Percentiles rank a stretch among this genome's conserved stretches.
These are phyloP conservation scores for Apteryx owenii DNA, from an alignment of 2,113 vertebrate genomes.

Conservation along the genomic window DNA sequence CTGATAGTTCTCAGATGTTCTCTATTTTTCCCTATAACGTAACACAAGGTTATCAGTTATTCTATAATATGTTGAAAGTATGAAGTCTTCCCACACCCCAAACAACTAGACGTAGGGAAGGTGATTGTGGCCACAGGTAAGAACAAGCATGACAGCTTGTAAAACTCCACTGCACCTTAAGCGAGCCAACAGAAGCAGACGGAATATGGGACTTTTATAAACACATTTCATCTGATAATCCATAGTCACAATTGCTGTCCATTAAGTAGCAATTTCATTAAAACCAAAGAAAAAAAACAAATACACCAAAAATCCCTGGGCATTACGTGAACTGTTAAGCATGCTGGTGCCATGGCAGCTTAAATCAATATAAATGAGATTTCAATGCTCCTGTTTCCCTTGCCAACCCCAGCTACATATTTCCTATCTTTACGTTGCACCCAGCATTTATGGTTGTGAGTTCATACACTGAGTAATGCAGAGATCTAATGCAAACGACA, in stretches of 20 bases:
- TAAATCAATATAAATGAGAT: not conserved
- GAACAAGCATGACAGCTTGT: not conserved
- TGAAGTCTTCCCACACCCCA: not conserved
- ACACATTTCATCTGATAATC: not conserved
- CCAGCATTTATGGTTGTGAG: not conserved
- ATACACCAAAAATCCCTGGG: not conserved
- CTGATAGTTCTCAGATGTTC: not conserved
- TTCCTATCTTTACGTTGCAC: not conserved
- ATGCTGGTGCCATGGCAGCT: not conserved
- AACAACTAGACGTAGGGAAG: not conserved
- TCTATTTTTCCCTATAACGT: not conserved
- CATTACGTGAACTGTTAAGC: not conserved
- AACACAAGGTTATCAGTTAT: not conserved
- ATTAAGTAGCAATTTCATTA: not conserved
- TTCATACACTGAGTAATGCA: not conserved
- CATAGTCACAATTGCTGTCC: not conserved
- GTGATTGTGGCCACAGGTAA: not conserved
- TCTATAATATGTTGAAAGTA: not conserved
- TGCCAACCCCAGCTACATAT: accelerated
- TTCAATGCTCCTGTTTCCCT: not conserved
- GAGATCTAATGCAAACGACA: not conserved
- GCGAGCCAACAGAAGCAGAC: not conserved
- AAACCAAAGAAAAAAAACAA: not conserved
- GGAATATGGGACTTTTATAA: not conserved
- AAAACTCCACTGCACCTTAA: not conserved